Evolutionary conservation across 1,140 invertebrate genomes (phyloP), one percentile per base, ranked within the genome.

Genomic region (Cataglyphis hispanica): DNA sequence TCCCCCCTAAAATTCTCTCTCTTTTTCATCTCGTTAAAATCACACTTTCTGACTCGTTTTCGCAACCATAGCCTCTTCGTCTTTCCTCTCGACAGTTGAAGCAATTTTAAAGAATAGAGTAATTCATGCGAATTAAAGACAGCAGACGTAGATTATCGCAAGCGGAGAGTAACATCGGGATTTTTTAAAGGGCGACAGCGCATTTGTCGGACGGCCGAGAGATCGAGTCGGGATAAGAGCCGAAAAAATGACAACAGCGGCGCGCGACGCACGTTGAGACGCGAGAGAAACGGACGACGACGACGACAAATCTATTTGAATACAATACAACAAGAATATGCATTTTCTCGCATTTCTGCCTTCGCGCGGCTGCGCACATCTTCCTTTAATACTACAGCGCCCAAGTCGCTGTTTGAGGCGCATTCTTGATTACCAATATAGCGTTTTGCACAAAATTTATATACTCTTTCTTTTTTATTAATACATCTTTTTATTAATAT

Each of bases 301-400:
- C 22, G 22, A 81, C 61, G 76, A 81, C 61, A 64, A 80, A 58
- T 72, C 84, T 56, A 87, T 90, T 90, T 90, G 88, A 90, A 89
- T 90, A 90, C 88, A 90, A 90, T 90, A 69, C 85, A 31, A 56
- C 25, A 61, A 85, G 53, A 87, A 81, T 90, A 89, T 85, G 74
- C 89, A 81, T 89, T 77, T 90, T 90, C 80, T 85, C 85, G 86
- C 89, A 77, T 72, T 87, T 85, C 63, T 78, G 46, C 83, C 56
- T 74, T 77, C 84, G 58, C 85, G 75, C 85, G 76, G 86, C 60
- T 69, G 31, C 58, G 85, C 37, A 53, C 25, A 67, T 86, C 78
- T 60, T 74, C 27, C 27, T 43, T 61, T 27, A 63, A 64, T 43
- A 37, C 66, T 6, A n/a, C 46, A 53, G 7, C 25, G 72, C 10